Percentiles rank a stretch among this genome's conserved stretches.
phyloP scores from a whole-genome alignment of 2,888 invertebrate species.

The Pristionchus entomophagus region DNA sequence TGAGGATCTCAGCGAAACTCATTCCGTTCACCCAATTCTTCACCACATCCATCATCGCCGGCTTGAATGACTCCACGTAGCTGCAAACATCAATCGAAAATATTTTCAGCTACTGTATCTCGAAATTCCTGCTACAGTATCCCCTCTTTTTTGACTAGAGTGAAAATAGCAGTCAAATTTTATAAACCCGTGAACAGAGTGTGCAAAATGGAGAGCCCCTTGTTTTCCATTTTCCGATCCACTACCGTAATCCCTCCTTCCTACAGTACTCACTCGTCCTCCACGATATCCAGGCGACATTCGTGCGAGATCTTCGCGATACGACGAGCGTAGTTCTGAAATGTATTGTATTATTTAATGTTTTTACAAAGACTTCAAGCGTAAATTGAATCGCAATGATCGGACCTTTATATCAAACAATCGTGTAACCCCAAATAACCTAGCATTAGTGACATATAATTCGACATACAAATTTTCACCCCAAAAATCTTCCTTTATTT shows the following conservation, averaged over 20 bases:
- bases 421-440: too few species aligned
- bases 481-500: too few species aligned
- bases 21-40: constrained; percentile 95
- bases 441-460: too few species aligned
- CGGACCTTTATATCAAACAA: too few species aligned
- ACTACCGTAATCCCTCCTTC: not conserved
- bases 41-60: constrained; percentile 96
- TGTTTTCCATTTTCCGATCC: not conserved
- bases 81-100: not conserved
- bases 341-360: constrained; percentile 27
- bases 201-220: too few species aligned
- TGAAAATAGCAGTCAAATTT: too few species aligned
- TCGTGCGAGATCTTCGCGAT: constrained; percentile 89
- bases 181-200: too few species aligned
- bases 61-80: constrained; percentile 93
- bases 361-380: too few species aligned
- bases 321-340: constrained; percentile 89
- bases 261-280: constrained; percentile 58
- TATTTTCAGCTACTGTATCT: not conserved
- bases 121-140: not conserved
- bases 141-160: too few species aligned
- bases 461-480: too few species aligned
- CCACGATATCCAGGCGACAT: constrained; percentile 77
- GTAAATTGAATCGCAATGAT: too few species aligned
- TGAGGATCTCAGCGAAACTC: constrained; percentile 91